Percentiles rank a stretch among this genome's conserved stretches.
These are phyloP conservation scores for Psix sp. DNA, from an alignment of 1,140 invertebrate species.

Conservation along the genomic window DNA sequence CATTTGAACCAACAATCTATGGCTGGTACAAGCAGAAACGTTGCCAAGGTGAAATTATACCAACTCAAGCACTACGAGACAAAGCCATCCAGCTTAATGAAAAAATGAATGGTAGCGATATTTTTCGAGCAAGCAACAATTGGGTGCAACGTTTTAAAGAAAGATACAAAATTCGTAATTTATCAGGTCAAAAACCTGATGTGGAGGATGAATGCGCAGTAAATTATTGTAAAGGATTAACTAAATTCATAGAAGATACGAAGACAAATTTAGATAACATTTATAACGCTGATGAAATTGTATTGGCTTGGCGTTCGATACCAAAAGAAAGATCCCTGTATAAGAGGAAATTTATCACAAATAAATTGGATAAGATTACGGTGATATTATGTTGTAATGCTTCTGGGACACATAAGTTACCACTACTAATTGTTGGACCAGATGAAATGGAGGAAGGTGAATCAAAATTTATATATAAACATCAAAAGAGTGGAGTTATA, in stretches of 20 bases:
- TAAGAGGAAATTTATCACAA: conserved; percentile 12
- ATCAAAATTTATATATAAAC: conserved; percentile 20
- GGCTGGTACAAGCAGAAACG: conserved; percentile 49
- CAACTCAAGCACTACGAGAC: conserved; percentile 11
- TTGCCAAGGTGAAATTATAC: conserved; percentile 26
- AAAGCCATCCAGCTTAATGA: conserved; percentile 34
- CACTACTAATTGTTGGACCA: conserved; percentile 41
- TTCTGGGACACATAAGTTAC: conserved; percentile 48
- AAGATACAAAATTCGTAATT: conserved; percentile 24
- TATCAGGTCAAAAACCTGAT: conserved; percentile 19
- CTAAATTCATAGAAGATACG: conserved; percentile 21
- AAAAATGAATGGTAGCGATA: conserved; percentile 25
- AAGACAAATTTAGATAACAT: conserved; percentile 43
- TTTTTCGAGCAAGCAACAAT: conserved; percentile 27
- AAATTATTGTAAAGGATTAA: conserved; percentile 29
- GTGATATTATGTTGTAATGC: conserved; percentile 44
- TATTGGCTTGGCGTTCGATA: conserved; percentile 39
- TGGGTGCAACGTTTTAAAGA: conserved; percentile 47
- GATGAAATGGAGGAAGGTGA: conserved; percentile 27
- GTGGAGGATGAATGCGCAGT: conserved; percentile 16
- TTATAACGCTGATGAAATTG: conserved; percentile 48
- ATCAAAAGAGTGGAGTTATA: conserved; percentile 28
- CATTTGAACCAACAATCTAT: conserved; percentile 39
- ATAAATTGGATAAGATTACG: conserved; percentile 30
- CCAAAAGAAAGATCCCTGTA: conserved; percentile 29